phyloP scores from a whole-genome alignment of 1,140 invertebrate species.

The Elysia chlorotica region DNA sequence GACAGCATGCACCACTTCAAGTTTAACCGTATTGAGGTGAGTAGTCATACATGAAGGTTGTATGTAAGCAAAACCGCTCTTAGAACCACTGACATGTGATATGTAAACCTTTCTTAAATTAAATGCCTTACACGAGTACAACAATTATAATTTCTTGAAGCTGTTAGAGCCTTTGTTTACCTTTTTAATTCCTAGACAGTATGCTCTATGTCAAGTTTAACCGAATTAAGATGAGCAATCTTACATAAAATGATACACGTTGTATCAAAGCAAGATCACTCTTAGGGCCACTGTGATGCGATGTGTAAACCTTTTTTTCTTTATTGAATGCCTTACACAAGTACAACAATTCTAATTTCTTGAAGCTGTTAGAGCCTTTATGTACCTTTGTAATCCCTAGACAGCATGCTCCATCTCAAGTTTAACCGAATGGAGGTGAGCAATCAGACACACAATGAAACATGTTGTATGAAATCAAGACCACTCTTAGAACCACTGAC shows the following conservation, averaged over 20 bases:
- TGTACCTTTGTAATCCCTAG: conserved; percentile 64
- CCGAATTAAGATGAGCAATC: conserved; percentile 72
- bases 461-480: no score
- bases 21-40: conserved; percentile 85
- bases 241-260: no score
- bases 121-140: neutral
- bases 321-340: neutral
- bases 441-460: neutral
- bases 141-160: neutral
- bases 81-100: no score
- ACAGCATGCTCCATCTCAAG: conserved; percentile 84
- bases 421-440: conserved; percentile 84
- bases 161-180: neutral
- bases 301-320: neutral
- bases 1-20: conserved; percentile 87
- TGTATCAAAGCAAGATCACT: no score
- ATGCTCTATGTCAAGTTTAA: conserved; percentile 89
- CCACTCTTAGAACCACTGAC: no score
- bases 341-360: neutral
- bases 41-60: neutral
- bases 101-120: neutral
- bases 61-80: no score
- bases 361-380: neutral
- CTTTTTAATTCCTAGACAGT: conserved; percentile 73
- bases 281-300: no score